These are phyloP conservation scores for Pomacea canaliculata DNA, from an alignment of 2,888 invertebrate species.

Conservation along the genomic window DNA sequence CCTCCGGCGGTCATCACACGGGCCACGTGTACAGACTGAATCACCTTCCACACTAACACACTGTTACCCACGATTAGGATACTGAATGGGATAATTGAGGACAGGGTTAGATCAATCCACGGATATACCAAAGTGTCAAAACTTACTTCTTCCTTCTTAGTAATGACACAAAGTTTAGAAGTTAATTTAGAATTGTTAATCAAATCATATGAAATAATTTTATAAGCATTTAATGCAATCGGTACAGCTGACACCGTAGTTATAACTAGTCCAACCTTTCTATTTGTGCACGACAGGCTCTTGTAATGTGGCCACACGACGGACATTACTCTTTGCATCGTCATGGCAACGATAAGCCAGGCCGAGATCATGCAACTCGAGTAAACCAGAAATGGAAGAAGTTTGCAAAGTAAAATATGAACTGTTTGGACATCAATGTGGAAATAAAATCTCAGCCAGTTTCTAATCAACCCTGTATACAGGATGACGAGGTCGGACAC, in stretches of 20 bases:
- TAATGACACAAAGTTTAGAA: too few species aligned
- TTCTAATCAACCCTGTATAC: constrained; percentile 50
- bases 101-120: constrained; percentile 49
- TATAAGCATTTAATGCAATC: not conserved
- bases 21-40: constrained; percentile 33
- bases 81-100: constrained; percentile 51
- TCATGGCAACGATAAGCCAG: constrained; percentile 57
- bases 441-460: constrained; percentile 44
- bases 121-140: constrained; percentile 40
- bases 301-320: constrained; percentile 50
- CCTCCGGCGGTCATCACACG: constrained; percentile 14
- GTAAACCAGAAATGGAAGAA: constrained; percentile 51
- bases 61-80: constrained; percentile 49
- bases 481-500: constrained; percentile 48
- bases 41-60: constrained; percentile 48
- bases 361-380: constrained; percentile 48
- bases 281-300: constrained; percentile 38
- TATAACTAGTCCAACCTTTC: constrained; percentile 30
- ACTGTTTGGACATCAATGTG: constrained; percentile 44
- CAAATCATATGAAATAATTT: too few species aligned
- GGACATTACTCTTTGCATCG: constrained; percentile 49
- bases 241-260: constrained; percentile 1
- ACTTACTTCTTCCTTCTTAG: constrained; percentile 26
- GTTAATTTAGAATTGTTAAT: too few species aligned
- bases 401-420: constrained; percentile 42